Percentiles rank a stretch among this genome's conserved stretches.
These are phyloP conservation scores for Ectobius pallidus DNA, from an alignment of 2,888 invertebrate genomes.

Conservation along the genomic window DNA sequence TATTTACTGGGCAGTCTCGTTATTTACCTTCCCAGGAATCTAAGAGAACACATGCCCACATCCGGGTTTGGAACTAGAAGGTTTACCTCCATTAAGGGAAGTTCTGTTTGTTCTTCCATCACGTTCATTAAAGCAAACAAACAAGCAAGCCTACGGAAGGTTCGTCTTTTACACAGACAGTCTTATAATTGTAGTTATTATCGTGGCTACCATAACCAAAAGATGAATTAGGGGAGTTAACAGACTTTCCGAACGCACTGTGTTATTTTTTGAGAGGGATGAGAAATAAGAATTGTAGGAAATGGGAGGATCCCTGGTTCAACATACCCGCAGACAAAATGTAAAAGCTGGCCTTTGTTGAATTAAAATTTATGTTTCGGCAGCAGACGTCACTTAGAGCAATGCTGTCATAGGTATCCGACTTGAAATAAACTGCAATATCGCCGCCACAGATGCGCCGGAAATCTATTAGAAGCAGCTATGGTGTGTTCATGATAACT, in stretches of 20 bases:
- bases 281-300: background rate
- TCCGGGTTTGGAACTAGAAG: too few species aligned
- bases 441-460: too few species aligned
- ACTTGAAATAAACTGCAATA: background rate
- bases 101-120: too few species aligned
- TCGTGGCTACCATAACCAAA: background rate
- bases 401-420: background rate
- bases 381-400: background rate
- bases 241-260: background rate
- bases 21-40: too few species aligned
- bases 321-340: constrained; percentile 27
- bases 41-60: too few species aligned
- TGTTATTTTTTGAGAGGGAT: background rate
- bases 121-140: too few species aligned
- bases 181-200: background rate
- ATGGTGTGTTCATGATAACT: too few species aligned
- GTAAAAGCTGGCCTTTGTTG: constrained; percentile 1
- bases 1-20: too few species aligned
- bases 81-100: too few species aligned
- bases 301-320: background rate
- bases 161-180: background rate
- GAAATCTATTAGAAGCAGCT: too few species aligned
- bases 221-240: background rate
- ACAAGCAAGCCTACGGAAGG: too few species aligned
- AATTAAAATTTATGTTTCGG: constrained; percentile 21